Evolutionary conservation across 1,140 invertebrate species (phyloP).

Genomic region (Cheumatopsyche charites): DNA sequence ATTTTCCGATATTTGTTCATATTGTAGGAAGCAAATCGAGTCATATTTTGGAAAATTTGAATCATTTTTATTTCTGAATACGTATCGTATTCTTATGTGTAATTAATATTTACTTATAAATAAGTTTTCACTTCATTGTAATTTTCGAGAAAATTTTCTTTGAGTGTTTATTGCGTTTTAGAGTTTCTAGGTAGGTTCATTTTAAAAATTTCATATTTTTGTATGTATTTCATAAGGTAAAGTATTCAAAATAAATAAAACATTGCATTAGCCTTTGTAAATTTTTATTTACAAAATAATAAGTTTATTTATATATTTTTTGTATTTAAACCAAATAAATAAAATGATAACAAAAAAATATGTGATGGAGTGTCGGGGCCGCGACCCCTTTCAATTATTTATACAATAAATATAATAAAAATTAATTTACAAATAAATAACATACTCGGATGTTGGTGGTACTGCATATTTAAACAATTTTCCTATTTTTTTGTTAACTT

Average conservation of each 20-base stretch:
- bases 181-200: no score
- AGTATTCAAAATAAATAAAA: slow-evolving; percentile 21
- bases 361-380: slow-evolving; percentile 24
- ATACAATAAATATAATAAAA: slow-evolving; percentile 29
- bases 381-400: slow-evolving; percentile 11
- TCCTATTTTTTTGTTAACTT: slow-evolving; percentile 4
- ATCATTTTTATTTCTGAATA: no score
- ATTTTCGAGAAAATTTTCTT: no score
- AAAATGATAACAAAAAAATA: slow-evolving; percentile 35
- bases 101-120: no score
- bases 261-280: not conserved
- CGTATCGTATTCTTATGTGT: no score
- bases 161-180: no score
- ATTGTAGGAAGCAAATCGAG: no score
- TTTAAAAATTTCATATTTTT: no score
- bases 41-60: no score
- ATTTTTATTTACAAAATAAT: slow-evolving; percentile 39
- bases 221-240: no score
- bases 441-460: slow-evolving; percentile 25
- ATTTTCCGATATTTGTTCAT: no score
- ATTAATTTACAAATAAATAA: slow-evolving; percentile 39
- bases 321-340: slow-evolving; percentile 31
- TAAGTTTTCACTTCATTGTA: no score
- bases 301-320: slow-evolving; percentile 29
- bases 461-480: slow-evolving; percentile 1